Evolutionary conservation across 1,140 invertebrate species (phyloP), one percentile per base, ranked within the genome.

Genomic region (Leptopilina boulardi): DNA sequence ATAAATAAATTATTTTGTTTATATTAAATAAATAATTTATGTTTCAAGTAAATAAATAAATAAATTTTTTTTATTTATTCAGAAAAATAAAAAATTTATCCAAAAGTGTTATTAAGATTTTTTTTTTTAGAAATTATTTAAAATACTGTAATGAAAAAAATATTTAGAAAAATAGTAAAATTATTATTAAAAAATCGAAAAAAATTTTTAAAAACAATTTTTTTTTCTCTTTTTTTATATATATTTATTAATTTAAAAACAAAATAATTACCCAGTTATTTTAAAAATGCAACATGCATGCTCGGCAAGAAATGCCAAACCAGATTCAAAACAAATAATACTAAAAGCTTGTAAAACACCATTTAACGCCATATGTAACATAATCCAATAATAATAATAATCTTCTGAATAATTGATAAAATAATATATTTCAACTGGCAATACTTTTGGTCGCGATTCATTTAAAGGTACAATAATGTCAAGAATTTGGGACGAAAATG

Each of bases 341-440:
- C 18, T 21, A n/a, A 15, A 54, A 2, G 10, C 4, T 54, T 19
- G 2, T 10, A n/a, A 19, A 54, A 54, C 18, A 0, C n/a, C 51
- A n/a, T 19, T 19, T 4, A 54, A 54, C 5, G 19, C 4, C 18
- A 54, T 54, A 21, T 54, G 51, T n/a, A 8, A 8, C 51, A 54
- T 54, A 21, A 54, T 21, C 51, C 30, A 34, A 34, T 9, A 6
- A n/a, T 15, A 51, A n/a, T 15, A 51, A n/a, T 51, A 51, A 10
- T 51, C n/a, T n/a, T 51, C 44, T 5, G 44, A 51, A 51, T 51
- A 54, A 54, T 18, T 21, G 51, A 21, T n/a, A 54, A 54, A 54
- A 54, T 54, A 54, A 19, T 54, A 19, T 0, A 54, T 21, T 18
- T 54, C 2, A 19, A 8, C 4, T n/a, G 51, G 18, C 15, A 54